Conservation (phyloP, 2,113 vertebrate genomes). For the Phyllostomus hastatus region DNA sequence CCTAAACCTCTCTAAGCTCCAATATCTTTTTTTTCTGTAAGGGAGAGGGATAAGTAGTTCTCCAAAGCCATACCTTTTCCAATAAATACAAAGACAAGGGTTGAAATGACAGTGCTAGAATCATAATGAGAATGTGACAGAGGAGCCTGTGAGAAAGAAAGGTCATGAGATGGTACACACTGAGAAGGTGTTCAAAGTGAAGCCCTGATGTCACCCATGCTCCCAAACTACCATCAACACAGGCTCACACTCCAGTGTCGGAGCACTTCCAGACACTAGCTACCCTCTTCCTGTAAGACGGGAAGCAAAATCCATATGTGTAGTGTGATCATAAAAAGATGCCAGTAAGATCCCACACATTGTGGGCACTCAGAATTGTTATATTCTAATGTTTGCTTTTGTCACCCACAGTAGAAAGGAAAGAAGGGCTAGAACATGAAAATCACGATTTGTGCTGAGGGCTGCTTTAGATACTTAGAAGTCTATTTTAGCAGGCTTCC, state of each 20-base stretch:
- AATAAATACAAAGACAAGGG: neutral
- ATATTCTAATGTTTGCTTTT: neutral
- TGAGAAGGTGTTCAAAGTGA: neutral
- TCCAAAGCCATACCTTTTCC: neutral
- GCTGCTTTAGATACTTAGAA: neutral
- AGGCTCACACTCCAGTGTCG: neutral
- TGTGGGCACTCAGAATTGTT: neutral
- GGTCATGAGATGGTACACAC: neutral
- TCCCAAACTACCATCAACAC: neutral
- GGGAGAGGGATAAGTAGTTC: neutral
- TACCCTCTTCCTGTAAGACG: neutral
- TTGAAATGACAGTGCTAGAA: neutral
- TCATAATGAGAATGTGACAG: neutral
- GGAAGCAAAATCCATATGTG: neutral
- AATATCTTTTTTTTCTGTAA: neutral
- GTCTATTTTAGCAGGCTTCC: constrained; percentile 41
- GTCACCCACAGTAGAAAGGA: neutral
- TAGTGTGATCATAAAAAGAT: neutral
- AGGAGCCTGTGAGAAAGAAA: neutral
- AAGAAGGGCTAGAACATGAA: neutral
- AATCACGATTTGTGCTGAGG: neutral
- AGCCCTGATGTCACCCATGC: neutral
- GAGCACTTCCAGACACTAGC: neutral
- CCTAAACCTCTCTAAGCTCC: neutral
- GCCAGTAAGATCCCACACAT: no score